Percentiles rank a stretch among this genome's conserved stretches.
Evolutionary conservation across 2,888 invertebrate species (phyloP).

Genomic region (Cylloceria caligata): DNA sequence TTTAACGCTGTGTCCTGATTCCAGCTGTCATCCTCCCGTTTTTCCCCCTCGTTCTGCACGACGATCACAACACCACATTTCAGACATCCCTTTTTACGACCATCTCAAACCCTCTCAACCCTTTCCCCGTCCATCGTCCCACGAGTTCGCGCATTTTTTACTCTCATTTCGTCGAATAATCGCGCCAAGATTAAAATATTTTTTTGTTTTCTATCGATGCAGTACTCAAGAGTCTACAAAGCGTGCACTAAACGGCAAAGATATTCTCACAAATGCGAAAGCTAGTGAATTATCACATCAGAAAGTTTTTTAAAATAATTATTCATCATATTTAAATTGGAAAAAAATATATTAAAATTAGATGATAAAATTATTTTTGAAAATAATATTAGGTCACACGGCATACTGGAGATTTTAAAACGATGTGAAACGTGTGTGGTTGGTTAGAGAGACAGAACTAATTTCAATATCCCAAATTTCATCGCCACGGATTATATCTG

Average conservation of each 20-base stretch:
- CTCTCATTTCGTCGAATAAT: neutral
- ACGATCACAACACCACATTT: constrained; percentile 81
- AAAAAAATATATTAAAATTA: neutral
- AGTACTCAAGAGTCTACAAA: constrained; percentile 27
- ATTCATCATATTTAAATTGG: neutral
- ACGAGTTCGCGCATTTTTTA: neutral
- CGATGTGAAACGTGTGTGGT: too few species aligned
- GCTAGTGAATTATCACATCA: neutral
- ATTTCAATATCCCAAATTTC: too few species aligned
- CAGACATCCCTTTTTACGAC: constrained; percentile 66
- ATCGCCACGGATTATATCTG: too few species aligned
- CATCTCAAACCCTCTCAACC: neutral
- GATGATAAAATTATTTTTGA: neutral
- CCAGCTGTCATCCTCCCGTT: constrained; percentile 64
- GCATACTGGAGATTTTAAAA: neutral
- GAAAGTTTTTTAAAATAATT: constrained; percentile 5
- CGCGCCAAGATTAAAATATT: neutral
- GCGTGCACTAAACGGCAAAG: constrained; percentile 48
- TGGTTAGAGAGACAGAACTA: too few species aligned
- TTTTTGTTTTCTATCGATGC: constrained; percentile 13
- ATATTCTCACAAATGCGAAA: constrained; percentile 36
- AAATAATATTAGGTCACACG: neutral
- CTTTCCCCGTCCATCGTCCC: neutral
- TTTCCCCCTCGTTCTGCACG: constrained; percentile 80
- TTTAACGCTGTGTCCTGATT: constrained; percentile 69